Base-by-base conservation (phyloP, 2,113 vertebrate genomes). In the Cephalopholis sonnerati region DNA sequence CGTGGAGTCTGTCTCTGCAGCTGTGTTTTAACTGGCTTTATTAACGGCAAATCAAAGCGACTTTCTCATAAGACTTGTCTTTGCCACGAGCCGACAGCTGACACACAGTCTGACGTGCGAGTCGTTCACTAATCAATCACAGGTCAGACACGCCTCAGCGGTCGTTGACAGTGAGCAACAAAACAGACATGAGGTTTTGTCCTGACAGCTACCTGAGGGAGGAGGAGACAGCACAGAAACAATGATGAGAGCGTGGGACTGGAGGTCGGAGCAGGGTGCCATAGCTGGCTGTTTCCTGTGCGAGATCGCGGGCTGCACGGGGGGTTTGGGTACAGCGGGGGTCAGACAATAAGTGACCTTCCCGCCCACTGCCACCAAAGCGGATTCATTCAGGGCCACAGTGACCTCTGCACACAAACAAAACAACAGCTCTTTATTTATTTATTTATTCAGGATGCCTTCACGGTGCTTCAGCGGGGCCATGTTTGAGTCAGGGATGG, bases 191-290 rank as follows among this genome's bases (percentile, higher is more conserved):
- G n/a, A 62, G 55, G 36, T 53, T 48, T 44, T 57, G 51, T 11
- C 84, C 67, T 88, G 89, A 81, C 78, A 69, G 69, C 91, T 91
- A 95, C 95, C 74, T 68, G 72, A 44, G 41, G 41, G 41, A 12
- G 41, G 41, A 44, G 41, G 9, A 44, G 41, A 70, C 87, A 84
- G 81, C 69, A 48, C 68, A 74, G 84, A 85, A 96, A 97, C 96
- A 97, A 97, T 97, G 94, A 84, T 89, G 95, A 93, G 96, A 96
- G 96, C 95, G 84, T 87, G 77, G 4, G 82, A 81, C 64, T 88
- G 53, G 32, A 81, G 77, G 85, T 24, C 77, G 68, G 66, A 81
- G 69, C 81, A 51, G 74, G 63, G 29, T 32, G 85, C 83, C 91
- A 88, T 89, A 89, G 92, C 92, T 83, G 92, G 86, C 74, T 87